These are phyloP conservation scores for Leucoraja ocellata DNA, from an alignment of 2,797 vertebrate species.

Conservation along the genomic window DNA sequence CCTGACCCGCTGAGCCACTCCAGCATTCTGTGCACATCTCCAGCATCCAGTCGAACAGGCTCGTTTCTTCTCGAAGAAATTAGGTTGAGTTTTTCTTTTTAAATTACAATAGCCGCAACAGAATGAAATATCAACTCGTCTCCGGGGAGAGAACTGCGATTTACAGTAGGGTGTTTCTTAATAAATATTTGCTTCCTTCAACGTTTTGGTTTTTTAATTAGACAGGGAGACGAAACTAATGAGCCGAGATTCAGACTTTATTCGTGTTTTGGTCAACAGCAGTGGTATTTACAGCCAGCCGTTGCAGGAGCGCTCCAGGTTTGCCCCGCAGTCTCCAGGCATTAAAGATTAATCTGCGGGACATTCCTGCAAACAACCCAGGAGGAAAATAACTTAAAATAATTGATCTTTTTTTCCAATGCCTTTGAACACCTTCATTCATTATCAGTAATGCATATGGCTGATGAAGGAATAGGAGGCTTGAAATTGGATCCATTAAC, in stretches of 20 bases:
- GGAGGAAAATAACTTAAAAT: not conserved
- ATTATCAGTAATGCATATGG: not conserved
- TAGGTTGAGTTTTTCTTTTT: too few relatives aligned
- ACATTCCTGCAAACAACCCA: not conserved
- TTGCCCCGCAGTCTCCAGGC: not conserved
- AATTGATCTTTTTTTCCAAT: not conserved
- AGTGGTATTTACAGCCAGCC: not conserved
- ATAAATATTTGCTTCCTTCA: conserved; percentile 10
- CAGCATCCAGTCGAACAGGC: not conserved
- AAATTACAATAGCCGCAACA: not conserved
- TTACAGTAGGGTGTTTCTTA: conserved; percentile 9
- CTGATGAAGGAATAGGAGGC: not conserved
- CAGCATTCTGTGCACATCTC: too few relatives aligned
- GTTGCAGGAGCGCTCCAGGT: not conserved
- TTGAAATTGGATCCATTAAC: too few relatives aligned
- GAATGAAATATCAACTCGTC: not conserved
- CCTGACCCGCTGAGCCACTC: too few relatives aligned
- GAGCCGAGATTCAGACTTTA: not conserved
- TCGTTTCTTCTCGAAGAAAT: not conserved
- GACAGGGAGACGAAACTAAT: not conserved
- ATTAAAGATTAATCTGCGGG: not conserved
- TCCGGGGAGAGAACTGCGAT: not conserved
- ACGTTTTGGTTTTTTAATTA: not conserved
- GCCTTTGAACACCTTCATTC: not conserved
- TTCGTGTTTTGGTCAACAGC: not conserved